phyloP scores from a whole-genome alignment of 1,140 invertebrate genomes.

The Yoshiicerus persimilis region DNA sequence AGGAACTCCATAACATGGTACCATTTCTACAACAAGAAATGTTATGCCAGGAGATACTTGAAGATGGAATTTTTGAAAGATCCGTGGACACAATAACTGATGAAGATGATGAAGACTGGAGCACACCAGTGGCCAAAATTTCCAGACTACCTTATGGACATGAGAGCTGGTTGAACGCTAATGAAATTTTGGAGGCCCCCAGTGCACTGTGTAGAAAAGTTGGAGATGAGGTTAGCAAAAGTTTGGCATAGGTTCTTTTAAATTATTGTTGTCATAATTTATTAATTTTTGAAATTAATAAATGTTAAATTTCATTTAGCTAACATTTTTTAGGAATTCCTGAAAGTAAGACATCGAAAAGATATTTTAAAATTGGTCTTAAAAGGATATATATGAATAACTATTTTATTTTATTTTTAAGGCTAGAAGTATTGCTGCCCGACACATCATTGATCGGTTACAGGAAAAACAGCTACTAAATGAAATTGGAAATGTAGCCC shows the following conservation, averaged over 20 bases:
- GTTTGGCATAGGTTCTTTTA: no score
- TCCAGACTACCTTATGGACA: conserved; percentile 34
- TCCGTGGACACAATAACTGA: not conserved
- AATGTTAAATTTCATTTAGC: not conserved
- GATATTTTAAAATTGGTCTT: no score
- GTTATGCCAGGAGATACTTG: not conserved
- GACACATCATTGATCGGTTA: conserved; percentile 47
- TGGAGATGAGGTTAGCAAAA: conserved; percentile 45
- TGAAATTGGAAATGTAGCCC: conserved; percentile 41
- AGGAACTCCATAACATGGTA: not conserved
- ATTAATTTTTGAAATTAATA: not conserved
- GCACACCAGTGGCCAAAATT: conserved; percentile 45
- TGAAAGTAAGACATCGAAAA: not conserved
- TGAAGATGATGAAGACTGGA: conserved; percentile 44
- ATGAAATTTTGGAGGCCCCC: conserved; percentile 45
- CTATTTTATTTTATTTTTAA: not conserved
- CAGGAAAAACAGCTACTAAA: conserved; percentile 42
- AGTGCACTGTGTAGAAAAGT: conserved; percentile 43
- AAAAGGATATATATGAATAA: no score
- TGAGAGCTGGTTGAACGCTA: conserved; percentile 45
- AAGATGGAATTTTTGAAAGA: not conserved
- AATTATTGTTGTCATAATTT: no score
- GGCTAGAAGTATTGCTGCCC: conserved; percentile 43
- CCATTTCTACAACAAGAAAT: not conserved
- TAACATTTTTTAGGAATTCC: not conserved